phyloP scores from a whole-genome alignment of 2,113 vertebrate genomes.

The Riparia riparia region DNA sequence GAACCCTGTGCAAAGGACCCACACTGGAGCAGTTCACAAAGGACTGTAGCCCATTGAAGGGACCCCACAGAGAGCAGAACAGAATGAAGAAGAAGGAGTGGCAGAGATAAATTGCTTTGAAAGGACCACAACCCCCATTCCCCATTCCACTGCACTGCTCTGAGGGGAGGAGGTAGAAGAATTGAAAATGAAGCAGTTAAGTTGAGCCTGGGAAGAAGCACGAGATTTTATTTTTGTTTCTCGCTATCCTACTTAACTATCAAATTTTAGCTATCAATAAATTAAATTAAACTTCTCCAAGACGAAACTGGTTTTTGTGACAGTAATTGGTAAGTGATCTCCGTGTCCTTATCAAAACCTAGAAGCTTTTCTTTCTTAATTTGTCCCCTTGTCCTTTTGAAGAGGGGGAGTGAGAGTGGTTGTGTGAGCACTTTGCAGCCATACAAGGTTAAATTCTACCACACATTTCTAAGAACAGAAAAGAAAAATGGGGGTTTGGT shows the following conservation, averaged over 20 bases:
- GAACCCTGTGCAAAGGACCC: accelerated
- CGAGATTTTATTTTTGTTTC: background rate
- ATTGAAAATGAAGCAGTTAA: background rate
- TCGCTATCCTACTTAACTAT: background rate
- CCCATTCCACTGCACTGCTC: background rate
- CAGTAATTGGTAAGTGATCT: background rate
- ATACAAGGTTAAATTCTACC: background rate
- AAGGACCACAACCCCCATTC: background rate
- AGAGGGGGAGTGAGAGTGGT: background rate
- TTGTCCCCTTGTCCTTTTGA: background rate
- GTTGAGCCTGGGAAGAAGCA: background rate
- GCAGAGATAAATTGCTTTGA: background rate
- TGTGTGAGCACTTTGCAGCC: background rate
- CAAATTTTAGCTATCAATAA: background rate
- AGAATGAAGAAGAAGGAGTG: background rate
- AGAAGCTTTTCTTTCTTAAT: background rate
- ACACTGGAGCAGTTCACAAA: background rate
- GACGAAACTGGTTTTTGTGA: background rate
- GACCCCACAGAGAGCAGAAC: background rate
- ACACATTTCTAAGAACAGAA: background rate
- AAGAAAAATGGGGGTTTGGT: background rate
- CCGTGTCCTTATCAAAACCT: background rate
- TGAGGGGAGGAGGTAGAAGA: background rate
- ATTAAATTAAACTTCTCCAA: background rate
- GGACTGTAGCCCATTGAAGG: background rate